Evolutionary conservation across 2,888 invertebrate genomes (phyloP), one percentile per base, ranked within the genome.

Genomic region (Hirtodrosophila histrioides): DNA sequence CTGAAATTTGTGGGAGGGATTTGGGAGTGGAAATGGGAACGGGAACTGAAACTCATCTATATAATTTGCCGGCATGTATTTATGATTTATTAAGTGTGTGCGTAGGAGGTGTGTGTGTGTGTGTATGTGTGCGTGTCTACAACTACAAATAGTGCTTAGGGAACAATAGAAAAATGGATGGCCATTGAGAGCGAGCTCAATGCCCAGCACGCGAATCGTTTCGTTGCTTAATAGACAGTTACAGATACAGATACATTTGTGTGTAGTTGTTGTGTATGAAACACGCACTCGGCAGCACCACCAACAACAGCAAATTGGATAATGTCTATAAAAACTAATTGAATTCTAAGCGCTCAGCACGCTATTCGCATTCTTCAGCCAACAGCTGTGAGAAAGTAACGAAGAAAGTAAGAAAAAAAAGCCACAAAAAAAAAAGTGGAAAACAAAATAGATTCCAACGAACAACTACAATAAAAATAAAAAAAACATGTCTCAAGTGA

Each of bases 241-340:
- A 84, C 67, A 70, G 80, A 77, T 86, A 86, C 70, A 71, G 68
- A 71, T 74, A 72, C 69, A 44, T 27, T 46, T 54, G 39, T 27
- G 39, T 36, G 50, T 50, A 39, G 23, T 35, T 41, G 63, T 70
- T 41, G 63, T 70, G 43, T 58, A 48, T 74, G 35, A 50, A 69
- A 78, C 81, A 82, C 81, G 79, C 88, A 85, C 87, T 44, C 68
- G 61, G 24, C 60, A 45, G 12, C 29, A 51, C 11, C 37, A 40
- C 49, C 53, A 64, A 46, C 78, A 72, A 79, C 69, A 78, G 78
- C 88, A 88, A 84, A 84, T 84, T 84, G 84, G 84, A 84, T 84
- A 84, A 84, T 88, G 84, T 84, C 88, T 84, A 84, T 84, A 84
- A 84, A 84, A 84, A 88, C 84, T 84, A 84, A 84, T 84, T 88